Base-by-base conservation (phyloP, 2,797 vertebrate genomes). In the Capromys pilorides region DNA sequence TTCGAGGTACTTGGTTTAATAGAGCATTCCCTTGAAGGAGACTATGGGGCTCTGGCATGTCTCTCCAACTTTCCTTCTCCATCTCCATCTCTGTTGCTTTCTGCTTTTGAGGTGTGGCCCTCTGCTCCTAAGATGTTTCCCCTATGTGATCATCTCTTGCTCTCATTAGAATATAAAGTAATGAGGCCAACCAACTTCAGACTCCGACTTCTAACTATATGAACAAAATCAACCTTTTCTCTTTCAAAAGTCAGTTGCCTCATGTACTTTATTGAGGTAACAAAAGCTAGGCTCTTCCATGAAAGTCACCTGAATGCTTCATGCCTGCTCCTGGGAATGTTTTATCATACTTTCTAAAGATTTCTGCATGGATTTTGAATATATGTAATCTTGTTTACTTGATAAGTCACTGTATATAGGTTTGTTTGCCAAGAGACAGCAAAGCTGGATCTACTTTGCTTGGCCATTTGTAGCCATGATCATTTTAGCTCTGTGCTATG, bases 401-500 rank as follows among this genome's bases (percentile, higher is more conserved):
- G 99, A 99, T 45, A 99, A 97, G 89, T 99, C 99, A 2, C 99
- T 99, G 97, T 99, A 99, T 87, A 99, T 41, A 99, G 98, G 99
- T 99, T 99, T 98, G 80, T 99, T 99, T 97, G 99, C 99, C 99
- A 0, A 99, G 99, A 45, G 99, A 98, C 93, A 99, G 98, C 90
- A 99, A 98, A 0, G 99, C 99, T 0, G 99, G 99, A 96, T 99
- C 99, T 96, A 99, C 97, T 0, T 99, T 99, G 97, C 99, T 99
- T 0, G 99, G 59, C 99, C 97, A 98, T 99, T 99, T 19, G 99
- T 99, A 92, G 99, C 99, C 99, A 99, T 99, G 96, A 99, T 99
- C 99, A 99, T 99, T 98, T 99, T 99, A 86, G 99, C 99, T 98
- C 99, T 98, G 97, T 99, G 99, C 96, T 99, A 98, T 2, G 99